A percentile compares a stretch with the other conserved stretches of the same genome.
phyloP scores from a whole-genome alignment of 2,113 vertebrate genomes.

The Australoheros scitulus region DNA sequence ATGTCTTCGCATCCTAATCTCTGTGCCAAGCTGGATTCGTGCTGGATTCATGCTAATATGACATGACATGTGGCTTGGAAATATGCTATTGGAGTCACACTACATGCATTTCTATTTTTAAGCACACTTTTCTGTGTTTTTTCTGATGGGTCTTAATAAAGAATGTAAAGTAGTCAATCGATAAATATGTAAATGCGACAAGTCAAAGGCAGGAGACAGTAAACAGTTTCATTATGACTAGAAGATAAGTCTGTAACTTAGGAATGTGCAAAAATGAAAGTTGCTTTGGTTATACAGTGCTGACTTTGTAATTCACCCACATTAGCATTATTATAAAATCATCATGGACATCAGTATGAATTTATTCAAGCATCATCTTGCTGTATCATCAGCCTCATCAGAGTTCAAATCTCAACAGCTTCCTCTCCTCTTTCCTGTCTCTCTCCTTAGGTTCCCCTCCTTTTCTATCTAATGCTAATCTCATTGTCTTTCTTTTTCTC shows the following conservation, averaged over 20 bases:
- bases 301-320: slow-evolving; percentile 5
- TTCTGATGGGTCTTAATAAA: not conserved
- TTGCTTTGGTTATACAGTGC: not conserved
- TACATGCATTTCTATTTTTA: not conserved
- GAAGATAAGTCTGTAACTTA: not conserved
- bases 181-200: not conserved
- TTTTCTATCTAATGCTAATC: not conserved
- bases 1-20: not conserved
- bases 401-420: slow-evolving; percentile 27
- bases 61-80: slow-evolving; percentile 1
- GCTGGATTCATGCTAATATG: not conserved
- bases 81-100: not conserved
- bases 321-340: slow-evolving; percentile 42
- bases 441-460: not conserved
- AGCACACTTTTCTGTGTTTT: not conserved
- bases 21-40: not conserved
- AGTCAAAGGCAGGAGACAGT: not conserved
- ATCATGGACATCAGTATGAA: slow-evolving; percentile 27
- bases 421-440: not conserved
- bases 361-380: slow-evolving; percentile 49
- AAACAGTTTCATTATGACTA: not conserved
- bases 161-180: not conserved
- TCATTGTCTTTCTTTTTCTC: not conserved
- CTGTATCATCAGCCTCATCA: slow-evolving; percentile 50
- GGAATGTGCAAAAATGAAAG: slow-evolving; percentile 8